Evolutionary conservation across 2,113 vertebrate genomes (phyloP).

Genomic region (Apeltes quadracus): DNA sequence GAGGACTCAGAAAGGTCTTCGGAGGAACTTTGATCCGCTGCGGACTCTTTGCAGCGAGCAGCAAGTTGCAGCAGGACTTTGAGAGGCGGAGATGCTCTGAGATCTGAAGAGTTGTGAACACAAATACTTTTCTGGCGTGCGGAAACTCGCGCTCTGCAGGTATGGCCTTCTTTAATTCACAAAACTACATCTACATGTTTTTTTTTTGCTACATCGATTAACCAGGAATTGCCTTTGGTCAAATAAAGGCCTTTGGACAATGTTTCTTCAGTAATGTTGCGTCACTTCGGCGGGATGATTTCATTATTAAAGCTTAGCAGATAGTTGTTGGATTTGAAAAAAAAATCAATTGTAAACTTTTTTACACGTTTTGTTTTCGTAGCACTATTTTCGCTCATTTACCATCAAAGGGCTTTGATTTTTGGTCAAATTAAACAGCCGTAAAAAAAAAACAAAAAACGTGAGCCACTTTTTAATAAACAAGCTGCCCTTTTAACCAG

Average conservation of each 20-base stretch:
- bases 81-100: slow-evolving; percentile 59
- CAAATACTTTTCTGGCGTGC: neutral
- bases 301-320: neutral
- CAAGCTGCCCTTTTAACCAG: neutral
- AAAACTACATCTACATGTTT: neutral
- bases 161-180: neutral
- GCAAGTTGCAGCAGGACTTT: slow-evolving; percentile 36
- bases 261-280: slow-evolving; percentile 45
- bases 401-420: neutral
- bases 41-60: slow-evolving; percentile 30
- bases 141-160: slow-evolving; percentile 40
- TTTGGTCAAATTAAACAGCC: neutral
- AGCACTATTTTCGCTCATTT: neutral
- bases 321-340: neutral
- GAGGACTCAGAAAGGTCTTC: slow-evolving; percentile 27
- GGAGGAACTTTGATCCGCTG: slow-evolving; percentile 45
- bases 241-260: slow-evolving; percentile 1
- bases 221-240: neutral
- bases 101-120: neutral
- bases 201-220: neutral
- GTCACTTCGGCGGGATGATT: neutral
- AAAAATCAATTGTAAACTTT: rapidly evolving
- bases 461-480: neutral
- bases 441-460: neutral
- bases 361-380: neutral